Evolutionary conservation across 1,140 invertebrate species (phyloP).

Genomic region (Polypedilum vanderplanki): DNA sequence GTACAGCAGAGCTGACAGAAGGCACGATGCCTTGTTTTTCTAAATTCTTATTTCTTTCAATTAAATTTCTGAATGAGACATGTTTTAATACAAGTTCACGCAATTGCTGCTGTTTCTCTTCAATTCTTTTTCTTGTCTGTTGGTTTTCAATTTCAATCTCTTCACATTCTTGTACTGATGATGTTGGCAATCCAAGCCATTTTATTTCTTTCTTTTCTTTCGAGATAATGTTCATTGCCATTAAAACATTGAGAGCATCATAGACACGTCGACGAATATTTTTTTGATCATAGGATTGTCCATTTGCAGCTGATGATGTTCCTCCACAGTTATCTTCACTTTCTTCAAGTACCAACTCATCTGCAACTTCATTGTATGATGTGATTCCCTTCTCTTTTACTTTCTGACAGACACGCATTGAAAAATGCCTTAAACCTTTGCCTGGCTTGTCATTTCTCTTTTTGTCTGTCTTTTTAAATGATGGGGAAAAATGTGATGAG

Average conservation of each 20-base stretch:
- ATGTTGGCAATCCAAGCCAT: constrained; percentile 97
- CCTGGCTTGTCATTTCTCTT: constrained; percentile 72
- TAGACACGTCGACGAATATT: constrained; percentile 98
- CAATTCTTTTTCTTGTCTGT: constrained; percentile 79
- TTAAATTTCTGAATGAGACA: constrained; percentile 94
- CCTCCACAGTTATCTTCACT: neutral
- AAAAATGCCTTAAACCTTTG: constrained; percentile 97
- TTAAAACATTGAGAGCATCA: constrained; percentile 97
- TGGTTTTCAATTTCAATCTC: constrained; percentile 86
- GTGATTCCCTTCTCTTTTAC: constrained; percentile 91
- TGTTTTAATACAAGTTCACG: constrained; percentile 91
- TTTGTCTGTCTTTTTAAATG: neutral
- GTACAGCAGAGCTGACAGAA: constrained; percentile 81
- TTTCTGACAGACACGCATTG: constrained; percentile 99
- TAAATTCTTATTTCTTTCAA: constrained; percentile 80
- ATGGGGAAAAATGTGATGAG: neutral
- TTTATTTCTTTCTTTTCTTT: constrained; percentile 99
- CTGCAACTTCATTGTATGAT: constrained; percentile 95
- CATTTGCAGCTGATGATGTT: constrained; percentile 37
- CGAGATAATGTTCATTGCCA: constrained; percentile 99
- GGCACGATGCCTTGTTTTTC: constrained; percentile 72
- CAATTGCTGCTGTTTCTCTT: constrained; percentile 88
- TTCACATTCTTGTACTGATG: constrained; percentile 85
- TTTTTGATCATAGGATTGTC: constrained; percentile 93
- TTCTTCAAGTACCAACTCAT: constrained; percentile 91